A percentile compares a stretch with the other conserved stretches of the same genome.
These are phyloP conservation scores for Popillia japonica DNA, from an alignment of 1,140 invertebrate genomes.

Conservation along the genomic window DNA sequence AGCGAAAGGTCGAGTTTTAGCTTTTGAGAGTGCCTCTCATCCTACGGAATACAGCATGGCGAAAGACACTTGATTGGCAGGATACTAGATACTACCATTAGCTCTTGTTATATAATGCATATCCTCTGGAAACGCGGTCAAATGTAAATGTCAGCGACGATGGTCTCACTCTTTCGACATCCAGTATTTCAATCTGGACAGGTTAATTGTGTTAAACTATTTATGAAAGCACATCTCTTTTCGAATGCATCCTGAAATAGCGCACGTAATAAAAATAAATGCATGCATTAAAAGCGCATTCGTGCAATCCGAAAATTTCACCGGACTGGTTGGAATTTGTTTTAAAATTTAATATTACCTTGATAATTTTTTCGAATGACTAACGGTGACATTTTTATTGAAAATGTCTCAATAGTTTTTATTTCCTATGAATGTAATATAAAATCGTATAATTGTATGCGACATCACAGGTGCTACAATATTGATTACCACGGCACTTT, in stretches of 20 bases:
- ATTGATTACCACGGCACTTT: no score
- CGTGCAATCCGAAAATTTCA: neutral
- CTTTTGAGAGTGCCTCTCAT: neutral
- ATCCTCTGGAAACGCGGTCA: slow-evolving; percentile 28
- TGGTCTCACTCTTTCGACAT: slow-evolving; percentile 12
- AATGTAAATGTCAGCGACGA: slow-evolving; percentile 42
- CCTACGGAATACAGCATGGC: neutral
- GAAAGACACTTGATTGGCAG: slow-evolving; percentile 41
- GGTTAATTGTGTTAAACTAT: slow-evolving; percentile 41
- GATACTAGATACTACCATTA: slow-evolving; percentile 41
- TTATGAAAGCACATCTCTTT: slow-evolving; percentile 34
- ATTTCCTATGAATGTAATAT: no score
- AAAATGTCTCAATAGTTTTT: no score
- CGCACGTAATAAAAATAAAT: neutral
- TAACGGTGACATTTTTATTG: neutral
- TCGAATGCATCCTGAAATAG: neutral
- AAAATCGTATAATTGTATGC: no score
- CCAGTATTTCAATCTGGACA: slow-evolving; percentile 20
- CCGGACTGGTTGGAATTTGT: neutral
- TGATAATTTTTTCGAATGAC: neutral
- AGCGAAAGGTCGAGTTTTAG: slow-evolving; percentile 23
- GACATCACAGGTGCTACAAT: no score
- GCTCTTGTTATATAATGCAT: slow-evolving; percentile 41
- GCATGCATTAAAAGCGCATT: neutral
- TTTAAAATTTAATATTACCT: neutral